phyloP scores from a whole-genome alignment of 2,888 invertebrate genomes.

The Cantharis rustica region DNA sequence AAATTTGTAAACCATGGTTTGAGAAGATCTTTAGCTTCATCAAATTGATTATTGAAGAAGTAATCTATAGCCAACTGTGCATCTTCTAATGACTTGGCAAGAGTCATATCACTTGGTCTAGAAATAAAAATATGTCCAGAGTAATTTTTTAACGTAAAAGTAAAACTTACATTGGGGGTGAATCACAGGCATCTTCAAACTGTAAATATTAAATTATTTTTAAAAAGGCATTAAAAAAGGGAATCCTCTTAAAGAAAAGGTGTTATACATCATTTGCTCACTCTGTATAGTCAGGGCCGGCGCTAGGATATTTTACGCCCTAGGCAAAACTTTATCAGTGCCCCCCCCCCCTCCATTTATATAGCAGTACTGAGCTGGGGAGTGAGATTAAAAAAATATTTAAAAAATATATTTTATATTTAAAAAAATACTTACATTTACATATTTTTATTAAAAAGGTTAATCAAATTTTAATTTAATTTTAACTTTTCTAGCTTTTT shows the following conservation, averaged over 20 bases:
- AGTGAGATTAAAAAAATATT: no score
- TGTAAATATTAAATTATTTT: conserved; percentile 44
- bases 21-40: conserved; percentile 78
- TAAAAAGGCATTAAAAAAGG: background rate
- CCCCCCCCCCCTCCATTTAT: no score
- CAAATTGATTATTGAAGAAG: conserved; percentile 92
- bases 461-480: no score
- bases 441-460: no score
- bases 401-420: no score
- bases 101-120: conserved; percentile 60
- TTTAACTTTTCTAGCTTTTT: no score
- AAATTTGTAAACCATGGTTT: conserved; percentile 70
- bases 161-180: conserved; percentile 54
- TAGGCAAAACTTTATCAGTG: no score
- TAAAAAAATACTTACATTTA: no score
- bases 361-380: no score
- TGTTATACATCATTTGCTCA: background rate
- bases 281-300: no score
- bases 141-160: background rate
- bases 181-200: conserved; percentile 62
- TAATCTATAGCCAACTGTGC: conserved; percentile 80
- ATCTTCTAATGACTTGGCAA: conserved; percentile 75
- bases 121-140: conserved; percentile 22
- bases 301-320: no score
- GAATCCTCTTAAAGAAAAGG: no score